A percentile compares a stretch with the other conserved stretches of the same genome.
These are phyloP conservation scores for Drosophila funebris DNA, from an alignment of 1,140 invertebrate genomes.

Conservation along the genomic window DNA sequence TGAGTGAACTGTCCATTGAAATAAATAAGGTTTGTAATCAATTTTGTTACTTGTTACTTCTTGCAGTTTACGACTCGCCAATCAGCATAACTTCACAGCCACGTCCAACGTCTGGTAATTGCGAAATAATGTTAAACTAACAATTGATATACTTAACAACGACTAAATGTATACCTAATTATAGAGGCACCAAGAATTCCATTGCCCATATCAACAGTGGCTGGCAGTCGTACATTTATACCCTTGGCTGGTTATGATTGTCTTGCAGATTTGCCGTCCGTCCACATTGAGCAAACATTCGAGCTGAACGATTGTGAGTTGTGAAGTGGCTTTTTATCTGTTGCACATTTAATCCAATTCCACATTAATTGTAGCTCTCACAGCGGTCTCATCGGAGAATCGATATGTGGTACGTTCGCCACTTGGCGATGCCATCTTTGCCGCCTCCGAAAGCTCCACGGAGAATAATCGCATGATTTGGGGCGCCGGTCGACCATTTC, in stretches of 20 bases:
- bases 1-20: background rate
- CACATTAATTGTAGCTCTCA: constrained; percentile 55
- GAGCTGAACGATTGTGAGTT: constrained; percentile 73
- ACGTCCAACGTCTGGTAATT: constrained; percentile 34
- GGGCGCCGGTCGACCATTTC: constrained; percentile 86
- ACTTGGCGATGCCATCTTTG: constrained; percentile 86
- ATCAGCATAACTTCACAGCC: constrained; percentile 76
- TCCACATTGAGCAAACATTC: constrained; percentile 83
- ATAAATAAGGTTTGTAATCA: background rate
- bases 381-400: constrained; percentile 85
- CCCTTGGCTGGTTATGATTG: constrained; percentile 76
- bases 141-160: background rate
- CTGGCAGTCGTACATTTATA: constrained; percentile 65
- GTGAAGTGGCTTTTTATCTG: background rate
- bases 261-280: constrained; percentile 73
- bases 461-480: constrained; percentile 85
- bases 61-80: constrained; percentile 70
- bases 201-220: constrained; percentile 70
- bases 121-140: background rate
- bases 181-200: constrained; percentile 62
- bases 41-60: background rate
- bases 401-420: constrained; percentile 87
- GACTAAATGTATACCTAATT: background rate
- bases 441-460: constrained; percentile 86
- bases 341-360: background rate